Base-by-base conservation (phyloP, 2,888 invertebrate species). In the Heliothis peltigera region DNA sequence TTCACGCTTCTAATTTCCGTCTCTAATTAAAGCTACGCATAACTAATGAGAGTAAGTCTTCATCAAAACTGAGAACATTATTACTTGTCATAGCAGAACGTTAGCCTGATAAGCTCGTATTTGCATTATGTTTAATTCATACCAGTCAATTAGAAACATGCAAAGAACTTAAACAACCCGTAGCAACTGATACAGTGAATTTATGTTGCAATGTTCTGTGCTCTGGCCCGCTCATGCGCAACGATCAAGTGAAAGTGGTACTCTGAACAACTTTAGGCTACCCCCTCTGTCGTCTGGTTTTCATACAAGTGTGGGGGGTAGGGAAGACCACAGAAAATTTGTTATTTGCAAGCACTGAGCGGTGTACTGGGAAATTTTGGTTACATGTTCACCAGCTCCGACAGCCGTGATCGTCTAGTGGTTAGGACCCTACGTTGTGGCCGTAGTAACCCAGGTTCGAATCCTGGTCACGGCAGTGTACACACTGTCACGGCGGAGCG, bases 391-490 rank as follows among this genome's bases (percentile, higher is more conserved):
- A 60, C n/a, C 82, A 85, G 89, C 89, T 90, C 87, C 89, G 85
- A 68, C 81, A 95, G 96, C 96, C 96, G 96, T 96, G 96, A 96
- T 96, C 96, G 96, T 96, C 95, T 96, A 96, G 96, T 96, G 96
- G 96, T 96, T 96, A 96, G 96, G 95, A 96, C 96, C 95, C 95
- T 95, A 95, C 96, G 96, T 96, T 96, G 96, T 96, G 96, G 96
- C 96, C 96, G 96, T 96, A 96, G 96, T 96, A 96, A 96, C 96
- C 96, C 96, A 96, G 96, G 96, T 96, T 96, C 96, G 96, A 96
- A 96, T 96, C 96, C 96, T 96, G 96, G 80, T 83, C 81, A 80
- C 75, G 80, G 80, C 82, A 81, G 79, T 80, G 79, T 15, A n/a
- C 48, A 55, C 63, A 80, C 75, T 81, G 77, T 79, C 74, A 54